phyloP scores from a whole-genome alignment of 2,113 vertebrate genomes.

The Sciurus niger region DNA sequence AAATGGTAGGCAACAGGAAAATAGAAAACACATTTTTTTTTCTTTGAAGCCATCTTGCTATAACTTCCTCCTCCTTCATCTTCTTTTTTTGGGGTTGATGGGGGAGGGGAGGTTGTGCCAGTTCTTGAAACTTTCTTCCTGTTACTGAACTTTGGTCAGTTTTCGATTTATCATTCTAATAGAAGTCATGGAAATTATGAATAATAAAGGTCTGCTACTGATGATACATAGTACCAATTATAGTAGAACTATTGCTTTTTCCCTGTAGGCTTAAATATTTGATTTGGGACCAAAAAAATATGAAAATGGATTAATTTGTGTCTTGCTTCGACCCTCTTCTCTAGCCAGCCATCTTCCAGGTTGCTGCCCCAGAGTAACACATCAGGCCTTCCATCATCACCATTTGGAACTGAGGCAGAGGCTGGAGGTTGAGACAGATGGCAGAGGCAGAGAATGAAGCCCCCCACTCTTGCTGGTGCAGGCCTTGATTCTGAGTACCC shows the following conservation, averaged over 20 bases:
- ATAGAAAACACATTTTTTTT: neutral
- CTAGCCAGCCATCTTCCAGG: neutral
- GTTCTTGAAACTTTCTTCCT: conserved; percentile 31
- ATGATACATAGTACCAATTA: neutral
- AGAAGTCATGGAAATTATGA: neutral
- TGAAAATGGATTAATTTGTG: neutral
- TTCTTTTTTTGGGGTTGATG: no score
- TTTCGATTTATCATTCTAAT: conserved; percentile 4
- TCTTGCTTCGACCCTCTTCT: neutral
- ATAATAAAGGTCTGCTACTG: neutral
- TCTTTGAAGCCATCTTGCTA: neutral
- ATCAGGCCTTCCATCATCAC: neutral
- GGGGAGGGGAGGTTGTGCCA: neutral
- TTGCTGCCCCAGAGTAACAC: neutral
- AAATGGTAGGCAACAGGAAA: neutral
- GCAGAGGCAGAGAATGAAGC: neutral
- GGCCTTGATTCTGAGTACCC: neutral
- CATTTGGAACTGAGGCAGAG: neutral
- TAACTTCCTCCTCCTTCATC: conserved; percentile 23
- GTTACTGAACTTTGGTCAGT: conserved; percentile 30
- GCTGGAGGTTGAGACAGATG: neutral
- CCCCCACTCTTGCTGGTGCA: neutral
- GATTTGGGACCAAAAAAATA: neutral
- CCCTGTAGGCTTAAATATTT: conserved; percentile 6
- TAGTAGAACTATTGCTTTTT: neutral